Evolutionary conservation across 2,113 vertebrate genomes (phyloP).

Genomic region (Tupaia tana): DNA sequence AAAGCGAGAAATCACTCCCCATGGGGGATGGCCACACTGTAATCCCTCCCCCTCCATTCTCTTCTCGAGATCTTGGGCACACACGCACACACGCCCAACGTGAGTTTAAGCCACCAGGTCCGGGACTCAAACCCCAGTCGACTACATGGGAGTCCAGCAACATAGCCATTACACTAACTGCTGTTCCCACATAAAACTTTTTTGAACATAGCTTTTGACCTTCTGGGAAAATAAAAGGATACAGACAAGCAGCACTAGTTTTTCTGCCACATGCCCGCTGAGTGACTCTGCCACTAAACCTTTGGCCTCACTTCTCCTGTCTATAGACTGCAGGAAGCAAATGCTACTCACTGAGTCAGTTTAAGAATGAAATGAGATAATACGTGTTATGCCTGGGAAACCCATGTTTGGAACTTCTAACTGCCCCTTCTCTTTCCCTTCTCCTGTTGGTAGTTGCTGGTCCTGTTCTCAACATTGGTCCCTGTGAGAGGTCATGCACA

Average conservation of each 20-base stretch:
- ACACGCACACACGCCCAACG: too few species aligned
- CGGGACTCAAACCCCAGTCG: too few species aligned
- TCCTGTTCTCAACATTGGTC: neutral
- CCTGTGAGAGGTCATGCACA: too few species aligned
- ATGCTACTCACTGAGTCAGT: neutral
- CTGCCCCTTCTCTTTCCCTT: neutral
- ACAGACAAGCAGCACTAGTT: neutral
- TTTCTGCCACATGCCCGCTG: neutral
- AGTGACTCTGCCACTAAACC: neutral
- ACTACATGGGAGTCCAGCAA: too few species aligned
- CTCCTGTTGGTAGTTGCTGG: neutral
- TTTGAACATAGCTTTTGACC: neutral
- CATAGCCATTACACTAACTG: too few species aligned
- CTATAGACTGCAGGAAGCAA: neutral
- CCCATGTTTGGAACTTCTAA: neutral
- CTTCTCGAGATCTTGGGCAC: too few species aligned
- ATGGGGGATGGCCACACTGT: too few species aligned
- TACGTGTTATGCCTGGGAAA: neutral
- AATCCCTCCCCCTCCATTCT: too few species aligned
- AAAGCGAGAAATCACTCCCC: too few species aligned
- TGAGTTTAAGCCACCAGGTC: too few species aligned
- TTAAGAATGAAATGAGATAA: neutral
- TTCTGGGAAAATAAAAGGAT: neutral
- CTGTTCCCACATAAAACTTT: neutral
- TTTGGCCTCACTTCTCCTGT: neutral